Evolutionary conservation across 2,888 invertebrate genomes (phyloP), one percentile per base, ranked within the genome.

Genomic region (Sphaerophoria taeniata): DNA sequence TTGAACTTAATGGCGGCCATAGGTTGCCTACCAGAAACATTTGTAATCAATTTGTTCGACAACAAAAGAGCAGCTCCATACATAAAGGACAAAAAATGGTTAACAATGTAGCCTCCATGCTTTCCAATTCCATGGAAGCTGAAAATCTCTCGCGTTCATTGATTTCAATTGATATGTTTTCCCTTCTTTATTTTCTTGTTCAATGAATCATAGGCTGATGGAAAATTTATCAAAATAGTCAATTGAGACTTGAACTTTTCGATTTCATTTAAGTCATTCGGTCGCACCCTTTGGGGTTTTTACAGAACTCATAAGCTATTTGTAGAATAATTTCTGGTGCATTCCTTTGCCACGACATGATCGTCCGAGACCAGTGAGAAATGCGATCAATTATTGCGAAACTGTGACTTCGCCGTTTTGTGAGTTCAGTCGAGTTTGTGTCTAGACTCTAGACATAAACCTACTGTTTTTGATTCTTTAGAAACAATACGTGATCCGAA

Each of bases 401-500:
- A 78, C 79, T 84, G 69, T 73, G 34, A 61, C 65, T 71, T 61
- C 55, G 51, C 63, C 71, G 83, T 78, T 74, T 71, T 53, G 61
- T 67, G 24, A 24, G 24, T 24, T 1, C 24, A 49, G 33, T 51
- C 36, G 34, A 43, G 61, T 49, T 65, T 55, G 34, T 85, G 81
- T 85, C 85, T 85, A 85, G 84, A 84, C 65, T 14, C 75, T 61
- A 45, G 58, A 70, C 43, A 70, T 53, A 77, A 77, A 47, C 47
- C 65, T 49, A 65, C 65, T 65, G 65, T 65, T 65, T 24, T 73
- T 78, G 80, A 63, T 85, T 76, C 81, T 81, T 58, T 45, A 63
- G 70, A 39, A 81, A 70, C 63, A 73, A 81, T 81, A 85, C 81
- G 85, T 85, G 85, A 77, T 81, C 69, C 58, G 85, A 85, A 81